Base-by-base conservation (phyloP, 2,888 invertebrate species). In the Lasioglossum lativentre region DNA sequence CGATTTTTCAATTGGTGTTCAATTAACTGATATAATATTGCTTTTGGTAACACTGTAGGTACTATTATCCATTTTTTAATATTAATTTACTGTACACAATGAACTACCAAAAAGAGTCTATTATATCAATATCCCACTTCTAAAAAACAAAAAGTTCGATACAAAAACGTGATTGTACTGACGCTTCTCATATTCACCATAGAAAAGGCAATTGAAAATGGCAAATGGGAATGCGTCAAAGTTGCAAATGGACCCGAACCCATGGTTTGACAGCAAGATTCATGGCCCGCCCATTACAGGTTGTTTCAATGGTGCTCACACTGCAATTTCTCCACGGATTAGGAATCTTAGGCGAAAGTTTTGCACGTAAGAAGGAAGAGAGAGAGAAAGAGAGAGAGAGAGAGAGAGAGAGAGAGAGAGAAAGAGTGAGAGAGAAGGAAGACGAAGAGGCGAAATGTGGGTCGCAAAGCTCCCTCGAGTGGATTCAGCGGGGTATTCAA, bases 401-500 rank as follows among this genome's bases (percentile, higher is more conserved):
- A 56, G 56, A 27, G 34, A 0, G 23, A 63, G 81, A 4, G 56
- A 42, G 10, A 10, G n/a, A 30, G 6, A 40, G 45, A 59, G 30
- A 6, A 2, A n/a, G 34, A 3, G 38, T 4, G 4, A 47, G 6
- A 52, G 38, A 19, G 68, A 34, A 59, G 38, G 68, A 66, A 27
- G 66, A 45, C 52, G n/a, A 10, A 56, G 34, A 27, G 66, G 75
- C 77, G 90, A 92, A 93, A 93, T 93, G 92, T 93, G 93, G 93
- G 93, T 93, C 93, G 93, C 89, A 75, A 79, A 86, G 79, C 84
- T 86, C 90, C 90, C 92, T 89, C 88, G 88, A 91, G 89, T 89
- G 91, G 93, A 91, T 90, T 83, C 87, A 82, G 78, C 79, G 89
- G 89, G 87, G 86, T 91, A 92, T 93, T 93, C 93, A 93, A 93